Conservation (phyloP, 2,888 invertebrate genomes). For the Tachina fera region DNA sequence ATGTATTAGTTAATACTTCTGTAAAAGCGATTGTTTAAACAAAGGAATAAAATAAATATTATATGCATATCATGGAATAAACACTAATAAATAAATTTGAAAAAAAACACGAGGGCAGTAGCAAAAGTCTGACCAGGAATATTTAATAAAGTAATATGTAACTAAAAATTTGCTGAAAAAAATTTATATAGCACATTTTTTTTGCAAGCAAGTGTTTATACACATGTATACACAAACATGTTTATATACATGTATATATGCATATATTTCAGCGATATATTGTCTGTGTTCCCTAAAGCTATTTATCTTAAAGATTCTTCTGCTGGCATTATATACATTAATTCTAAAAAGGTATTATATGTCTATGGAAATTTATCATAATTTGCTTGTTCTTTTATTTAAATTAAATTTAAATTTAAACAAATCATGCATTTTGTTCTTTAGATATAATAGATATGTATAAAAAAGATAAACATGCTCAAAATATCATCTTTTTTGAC, state of each 20-base stretch:
- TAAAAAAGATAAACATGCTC: constrained; percentile 40
- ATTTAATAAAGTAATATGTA: too few species aligned
- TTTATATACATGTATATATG: too few species aligned
- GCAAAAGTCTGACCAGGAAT: not conserved
- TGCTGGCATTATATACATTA: constrained; percentile 23
- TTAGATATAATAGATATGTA: not conserved
- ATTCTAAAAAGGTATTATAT: not conserved
- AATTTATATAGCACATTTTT: too few species aligned
- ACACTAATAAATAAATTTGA: not conserved
- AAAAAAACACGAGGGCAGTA: not conserved
- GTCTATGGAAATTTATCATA: not conserved
- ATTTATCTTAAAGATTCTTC: constrained; percentile 17
- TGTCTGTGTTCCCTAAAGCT: not conserved
- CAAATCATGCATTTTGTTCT: constrained; percentile 63
- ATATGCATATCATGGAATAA: not conserved
- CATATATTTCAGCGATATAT: too few species aligned
- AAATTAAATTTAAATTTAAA: constrained; percentile 16
- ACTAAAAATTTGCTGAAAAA: too few species aligned
- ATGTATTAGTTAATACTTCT: constrained; percentile 21
- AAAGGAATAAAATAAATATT: constrained; percentile 38
- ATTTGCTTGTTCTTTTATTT: not conserved
- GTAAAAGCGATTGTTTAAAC: not conserved
- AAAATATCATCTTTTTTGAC: not conserved
- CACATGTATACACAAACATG: too few species aligned
- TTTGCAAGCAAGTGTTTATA: too few species aligned